Base-by-base conservation (phyloP, 1,140 invertebrate species). In the Zaprionus davidi region DNA sequence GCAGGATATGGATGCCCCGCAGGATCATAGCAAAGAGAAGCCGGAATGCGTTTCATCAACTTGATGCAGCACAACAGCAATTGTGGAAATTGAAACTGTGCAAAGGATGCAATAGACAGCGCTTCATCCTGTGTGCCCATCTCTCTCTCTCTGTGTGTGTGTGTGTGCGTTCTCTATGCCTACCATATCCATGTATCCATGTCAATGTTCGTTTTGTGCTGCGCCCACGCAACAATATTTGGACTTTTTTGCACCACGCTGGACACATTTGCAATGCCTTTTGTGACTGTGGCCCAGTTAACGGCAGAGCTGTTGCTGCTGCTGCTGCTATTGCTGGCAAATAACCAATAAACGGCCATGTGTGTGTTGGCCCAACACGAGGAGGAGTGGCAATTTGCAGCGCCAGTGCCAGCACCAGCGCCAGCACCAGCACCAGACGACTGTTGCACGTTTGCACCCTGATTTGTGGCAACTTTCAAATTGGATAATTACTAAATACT, bases 401-500 rank as follows among this genome's bases (percentile, higher is more conserved):
- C 6, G 17, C n/a, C n/a, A 17, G n/a, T 17, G 41, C 15, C 41
- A 44, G 41, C 5, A 0, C 1, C n/a, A 44, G 41, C 41, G 5
- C 13, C n/a, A 44, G 41, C 41, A 6, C 13, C 41, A 44, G 41
- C 41, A 6, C 13, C 41, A 63, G 24, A 22, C 69, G 74, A 68
- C 51, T 80, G 77, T 75, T 75, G 76, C 83, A 82, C 79, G 82
- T 86, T 87, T 73, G 76, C 55, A 71, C 72, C 49, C 77, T 82
- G 82, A 85, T 85, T 85, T 85, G 80, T 87, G 69, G 84, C 78
- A 76, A 87, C 80, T 87, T 76, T 88, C 78, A 87, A 88, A 88
- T 90, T 90, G 84, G 84, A 88, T 85, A 88, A 88, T 88, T 88
- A 70, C 84, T 90, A 88, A 88, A 88, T 88, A 90, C 81, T 84